Conservation (phyloP, 1,140 invertebrate species). For the Eurosta solidaginis region DNA sequence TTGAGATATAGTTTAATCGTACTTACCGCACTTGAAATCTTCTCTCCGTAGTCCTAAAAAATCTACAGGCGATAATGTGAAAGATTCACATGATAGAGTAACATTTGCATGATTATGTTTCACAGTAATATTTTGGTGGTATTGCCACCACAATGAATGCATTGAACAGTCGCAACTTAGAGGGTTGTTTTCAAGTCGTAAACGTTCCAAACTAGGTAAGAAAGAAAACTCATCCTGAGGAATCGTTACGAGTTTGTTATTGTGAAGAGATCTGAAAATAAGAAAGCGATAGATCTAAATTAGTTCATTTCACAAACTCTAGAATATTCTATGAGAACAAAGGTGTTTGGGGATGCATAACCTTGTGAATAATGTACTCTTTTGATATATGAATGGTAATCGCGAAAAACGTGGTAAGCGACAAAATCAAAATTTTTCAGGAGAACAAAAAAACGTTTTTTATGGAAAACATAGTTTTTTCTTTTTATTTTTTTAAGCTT, state of each 20-base stretch:
- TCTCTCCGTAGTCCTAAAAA: neutral
- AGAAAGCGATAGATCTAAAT: too few species aligned
- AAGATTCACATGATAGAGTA: neutral
- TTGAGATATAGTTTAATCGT: neutral
- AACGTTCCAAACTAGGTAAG: neutral
- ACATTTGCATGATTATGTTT: neutral
- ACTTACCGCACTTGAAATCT: conserved; percentile 7
- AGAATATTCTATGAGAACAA: too few species aligned
- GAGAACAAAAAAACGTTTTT: too few species aligned
- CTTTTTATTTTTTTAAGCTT: too few species aligned
- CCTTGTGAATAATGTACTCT: too few species aligned
- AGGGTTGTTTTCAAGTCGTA: neutral
- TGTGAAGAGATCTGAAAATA: neutral
- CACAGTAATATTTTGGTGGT: neutral
- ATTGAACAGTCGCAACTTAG: neutral
- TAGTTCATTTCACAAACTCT: too few species aligned
- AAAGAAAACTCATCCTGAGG: neutral
- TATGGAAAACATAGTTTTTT: too few species aligned
- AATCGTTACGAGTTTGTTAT: neutral
- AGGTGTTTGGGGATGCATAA: too few species aligned
- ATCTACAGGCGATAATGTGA: neutral
- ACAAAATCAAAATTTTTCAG: too few species aligned
- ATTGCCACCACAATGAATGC: neutral
- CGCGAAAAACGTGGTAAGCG: too few species aligned
- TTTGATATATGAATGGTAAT: too few species aligned